Conservation (phyloP, 2,113 vertebrate genomes). For the Rhinolophus ferrumequinum region DNA sequence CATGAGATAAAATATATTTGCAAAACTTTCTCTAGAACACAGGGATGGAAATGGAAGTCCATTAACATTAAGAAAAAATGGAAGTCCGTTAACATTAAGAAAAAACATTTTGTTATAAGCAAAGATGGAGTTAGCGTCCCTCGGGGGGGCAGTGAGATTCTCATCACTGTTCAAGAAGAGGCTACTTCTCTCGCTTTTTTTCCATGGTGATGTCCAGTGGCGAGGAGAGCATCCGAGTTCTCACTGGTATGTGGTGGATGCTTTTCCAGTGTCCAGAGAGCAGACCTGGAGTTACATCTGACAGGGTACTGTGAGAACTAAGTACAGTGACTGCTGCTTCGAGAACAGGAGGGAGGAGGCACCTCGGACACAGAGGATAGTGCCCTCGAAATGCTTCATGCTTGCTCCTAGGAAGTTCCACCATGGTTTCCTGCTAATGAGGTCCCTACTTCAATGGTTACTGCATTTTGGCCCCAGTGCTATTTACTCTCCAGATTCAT, state of each 20-base stretch:
- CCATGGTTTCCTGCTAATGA: neutral
- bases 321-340: neutral
- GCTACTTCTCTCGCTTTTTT: neutral
- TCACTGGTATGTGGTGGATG: neutral
- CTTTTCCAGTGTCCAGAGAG: neutral
- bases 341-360: neutral
- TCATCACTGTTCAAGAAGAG: neutral
- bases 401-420: neutral
- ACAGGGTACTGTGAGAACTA: neutral
- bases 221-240: neutral
- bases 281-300: neutral
- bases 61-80: neutral
- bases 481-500: neutral
- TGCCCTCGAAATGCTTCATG: neutral
- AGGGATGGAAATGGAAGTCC: neutral
- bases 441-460: neutral
- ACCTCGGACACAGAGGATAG: too few relatives aligned
- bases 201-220: rapidly evolving
- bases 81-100: neutral
- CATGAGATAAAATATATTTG: neutral
- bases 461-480: neutral
- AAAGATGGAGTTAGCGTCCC: neutral
- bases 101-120: neutral
- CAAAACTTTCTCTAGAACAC: neutral
- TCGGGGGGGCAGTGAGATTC: neutral